Base-by-base conservation (phyloP, 30 jellyfish, hydroid and myxozoan genomes). In the Hydractinia echinata region DNA sequence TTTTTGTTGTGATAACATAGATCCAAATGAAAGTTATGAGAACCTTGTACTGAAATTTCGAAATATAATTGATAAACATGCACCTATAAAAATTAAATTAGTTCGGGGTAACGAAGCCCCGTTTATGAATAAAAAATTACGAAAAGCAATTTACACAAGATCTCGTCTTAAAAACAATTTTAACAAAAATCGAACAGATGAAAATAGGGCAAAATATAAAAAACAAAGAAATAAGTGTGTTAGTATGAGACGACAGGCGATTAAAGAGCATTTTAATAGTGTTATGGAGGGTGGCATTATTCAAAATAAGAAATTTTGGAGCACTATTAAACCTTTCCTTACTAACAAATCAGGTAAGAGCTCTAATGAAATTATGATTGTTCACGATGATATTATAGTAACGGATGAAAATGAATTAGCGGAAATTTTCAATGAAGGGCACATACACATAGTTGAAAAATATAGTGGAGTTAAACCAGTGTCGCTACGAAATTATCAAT, bases 171-270 rank as follows among this genome's bases (percentile, higher is more conserved):
- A 73, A 73, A 73, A 73, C 54, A 73, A 48, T 50, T 44, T 73
- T 73, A 73, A 73, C 82, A 73, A 73, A 39, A 73, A 73, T 73
- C 82, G 74, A 19, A 51, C 82, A 20, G 54, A 73, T 16, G 82
- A 73, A 20, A 73, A 73, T 54, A 48, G 54, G 54, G 72, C 67
- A 73, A 73, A 48, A 20, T 39, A 73, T 54, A 73, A 73, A 73
- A 73, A 73, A 48, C 82, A 73, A 73, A 50, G 82, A 73, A 73
- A 73, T 73, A 73, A 73, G 54, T 73, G 82, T 73, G 82, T 73
- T 14, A 11, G 67, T 54, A 16, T 73, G 18, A 73, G 70, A 73
- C 50, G 54, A 54, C 50, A 73, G 54, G 82, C 82, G 21, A 30
- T 30, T 30, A n/a, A n/a, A n/a, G n/a, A n/a, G n/a, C n/a, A n/a